Percentiles rank a stretch among this genome's conserved stretches.
Evolutionary conservation across 2,888 invertebrate genomes (phyloP).

Genomic region (Meiosimyza platycephala): DNA sequence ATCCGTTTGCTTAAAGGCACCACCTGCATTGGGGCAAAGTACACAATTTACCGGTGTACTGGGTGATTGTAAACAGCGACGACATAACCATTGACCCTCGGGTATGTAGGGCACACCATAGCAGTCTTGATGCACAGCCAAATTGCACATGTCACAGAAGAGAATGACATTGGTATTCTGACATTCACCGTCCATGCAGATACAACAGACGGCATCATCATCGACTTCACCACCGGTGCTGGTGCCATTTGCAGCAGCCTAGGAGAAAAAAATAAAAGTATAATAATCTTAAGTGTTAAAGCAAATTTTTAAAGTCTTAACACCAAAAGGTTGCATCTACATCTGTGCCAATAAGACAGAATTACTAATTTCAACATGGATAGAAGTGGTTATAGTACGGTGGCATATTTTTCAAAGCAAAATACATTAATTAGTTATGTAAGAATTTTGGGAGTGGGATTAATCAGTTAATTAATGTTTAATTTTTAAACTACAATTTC

Average conservation of each 20-base stretch:
- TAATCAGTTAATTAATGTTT: too few relatives aligned
- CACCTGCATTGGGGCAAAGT: slow-evolving; percentile 97
- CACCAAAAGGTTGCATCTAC: neutral
- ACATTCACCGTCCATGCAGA: slow-evolving; percentile 98
- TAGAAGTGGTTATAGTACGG: too few relatives aligned
- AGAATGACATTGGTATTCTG: slow-evolving; percentile 98
- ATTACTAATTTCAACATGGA: too few relatives aligned
- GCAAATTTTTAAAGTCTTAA: neutral
- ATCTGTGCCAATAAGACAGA: too few relatives aligned
- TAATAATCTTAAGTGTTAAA: neutral
- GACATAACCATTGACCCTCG: slow-evolving; percentile 97
- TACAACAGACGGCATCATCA: slow-evolving; percentile 98
- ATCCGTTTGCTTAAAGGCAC: slow-evolving; percentile 98
- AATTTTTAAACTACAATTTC: too few relatives aligned
- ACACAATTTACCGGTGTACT: slow-evolving; percentile 96
- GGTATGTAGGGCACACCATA: slow-evolving; percentile 96
- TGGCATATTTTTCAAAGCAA: too few relatives aligned
- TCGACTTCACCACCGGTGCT: slow-evolving; percentile 85
- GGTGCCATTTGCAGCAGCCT: slow-evolving; percentile 76
- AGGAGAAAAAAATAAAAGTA: neutral
- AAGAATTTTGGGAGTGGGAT: too few relatives aligned
- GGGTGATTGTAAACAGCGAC: slow-evolving; percentile 95
- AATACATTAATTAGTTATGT: too few relatives aligned
- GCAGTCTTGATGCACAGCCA: slow-evolving; percentile 99
- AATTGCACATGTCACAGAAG: slow-evolving; percentile 99